Conservation (phyloP, 2,113 vertebrate species). For the Felis chaus region DNA sequence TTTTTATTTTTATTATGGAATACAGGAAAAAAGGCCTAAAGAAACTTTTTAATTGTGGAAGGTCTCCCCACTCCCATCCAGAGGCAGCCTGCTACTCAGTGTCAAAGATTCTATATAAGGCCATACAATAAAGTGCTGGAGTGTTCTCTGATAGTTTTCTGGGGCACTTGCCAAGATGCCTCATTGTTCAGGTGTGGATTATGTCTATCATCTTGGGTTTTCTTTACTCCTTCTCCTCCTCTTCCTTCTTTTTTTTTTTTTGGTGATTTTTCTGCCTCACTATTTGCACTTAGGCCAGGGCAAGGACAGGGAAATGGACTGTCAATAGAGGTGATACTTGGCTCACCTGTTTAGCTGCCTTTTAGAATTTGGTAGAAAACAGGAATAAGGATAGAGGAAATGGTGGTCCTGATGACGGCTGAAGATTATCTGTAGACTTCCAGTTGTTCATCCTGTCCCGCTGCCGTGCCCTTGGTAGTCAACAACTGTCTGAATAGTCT, state of each 20-base stretch:
- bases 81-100: not conserved
- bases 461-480: not conserved
- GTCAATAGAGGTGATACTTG: not conserved
- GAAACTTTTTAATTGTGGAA: not conserved
- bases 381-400: not conserved
- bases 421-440: not conserved
- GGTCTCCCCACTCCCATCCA: not conserved
- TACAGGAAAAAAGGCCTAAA: not conserved
- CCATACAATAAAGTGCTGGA: not conserved
- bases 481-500: not conserved
- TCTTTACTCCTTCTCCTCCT: not conserved
- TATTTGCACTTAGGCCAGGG: not conserved
- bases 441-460: not conserved
- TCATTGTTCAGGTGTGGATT: not conserved
- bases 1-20: slow-evolving; percentile 6
- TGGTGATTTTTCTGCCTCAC: not conserved
- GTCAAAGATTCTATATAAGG: not conserved
- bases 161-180: not conserved
- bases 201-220: not conserved
- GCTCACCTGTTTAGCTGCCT: not conserved
- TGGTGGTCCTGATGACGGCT: not conserved
- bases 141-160: not conserved
- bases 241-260: not conserved
- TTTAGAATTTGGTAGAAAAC: not conserved
- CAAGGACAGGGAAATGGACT: not conserved